Conservation (phyloP, 2,888 invertebrate genomes). For the Leptodirus hochenwartii region DNA sequence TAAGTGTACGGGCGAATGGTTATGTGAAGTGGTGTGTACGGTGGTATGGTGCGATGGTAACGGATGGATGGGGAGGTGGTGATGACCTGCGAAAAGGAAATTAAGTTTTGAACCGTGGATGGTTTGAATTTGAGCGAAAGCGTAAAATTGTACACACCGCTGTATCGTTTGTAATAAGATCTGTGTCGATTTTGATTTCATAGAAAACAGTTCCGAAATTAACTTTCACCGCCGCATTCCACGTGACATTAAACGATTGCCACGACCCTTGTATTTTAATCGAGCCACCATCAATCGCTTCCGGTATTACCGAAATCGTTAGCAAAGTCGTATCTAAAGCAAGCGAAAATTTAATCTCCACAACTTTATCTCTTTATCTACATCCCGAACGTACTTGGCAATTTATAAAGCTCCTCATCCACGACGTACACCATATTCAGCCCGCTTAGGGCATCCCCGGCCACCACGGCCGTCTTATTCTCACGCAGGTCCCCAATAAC, state of each 20-base stretch:
- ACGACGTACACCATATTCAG: conserved; percentile 53
- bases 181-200: conserved; percentile 53
- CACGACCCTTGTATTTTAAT: conserved; percentile 57
- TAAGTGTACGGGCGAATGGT: conserved; percentile 65
- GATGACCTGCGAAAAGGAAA: conserved; percentile 25
- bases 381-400: conserved; percentile 34
- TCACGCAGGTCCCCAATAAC: conserved; percentile 60
- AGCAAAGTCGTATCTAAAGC: too few species aligned
- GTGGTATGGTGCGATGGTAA: conserved; percentile 35
- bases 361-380: too few species aligned
- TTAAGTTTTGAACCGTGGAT: conserved; percentile 2
- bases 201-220: conserved; percentile 72
- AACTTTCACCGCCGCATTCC: conserved; percentile 55
- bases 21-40: conserved; percentile 54
- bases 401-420: conserved; percentile 45
- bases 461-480: conserved; percentile 49
- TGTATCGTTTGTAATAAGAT: conserved; percentile 39
- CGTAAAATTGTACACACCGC: conserved; percentile 19
- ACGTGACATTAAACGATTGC: conserved; percentile 67
- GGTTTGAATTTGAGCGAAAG: conserved; percentile 2
- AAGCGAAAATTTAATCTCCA: too few species aligned
- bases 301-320: conserved; percentile 60
- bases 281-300: conserved; percentile 42
- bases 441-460: conserved; percentile 41
- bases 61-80: conserved; percentile 34